Percentiles rank a stretch among this genome's conserved stretches.
Conservation (phyloP, 2,797 vertebrate genomes). For the Bradypodion ventrale region DNA sequence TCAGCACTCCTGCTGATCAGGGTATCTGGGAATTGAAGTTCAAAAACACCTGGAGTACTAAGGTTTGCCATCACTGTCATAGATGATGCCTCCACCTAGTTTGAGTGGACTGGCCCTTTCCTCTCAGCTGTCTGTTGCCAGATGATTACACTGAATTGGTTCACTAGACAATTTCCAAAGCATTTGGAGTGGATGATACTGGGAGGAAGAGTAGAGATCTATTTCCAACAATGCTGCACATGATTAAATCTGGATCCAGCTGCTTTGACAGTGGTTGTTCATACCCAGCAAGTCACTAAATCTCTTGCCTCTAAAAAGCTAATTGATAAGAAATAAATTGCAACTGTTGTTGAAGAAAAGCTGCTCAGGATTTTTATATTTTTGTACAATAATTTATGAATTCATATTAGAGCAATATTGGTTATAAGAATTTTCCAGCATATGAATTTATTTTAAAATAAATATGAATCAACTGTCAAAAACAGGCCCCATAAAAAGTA, state of each 20-base stretch:
- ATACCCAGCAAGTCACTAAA: neutral
- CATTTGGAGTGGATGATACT: neutral
- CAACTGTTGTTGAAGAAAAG: constrained; percentile 19
- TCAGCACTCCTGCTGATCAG: no score
- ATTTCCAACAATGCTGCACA: neutral
- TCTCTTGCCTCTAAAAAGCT: neutral
- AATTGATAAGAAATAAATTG: constrained; percentile 8
- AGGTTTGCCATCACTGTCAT: no score
- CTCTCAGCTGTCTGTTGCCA: neutral
- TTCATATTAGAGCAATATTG: neutral
- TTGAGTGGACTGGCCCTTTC: neutral
- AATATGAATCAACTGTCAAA: neutral
- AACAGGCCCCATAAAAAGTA: neutral
- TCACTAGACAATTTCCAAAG: neutral
- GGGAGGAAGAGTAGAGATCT: neutral
- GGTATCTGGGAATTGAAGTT: no score
- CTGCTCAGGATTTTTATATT: neutral
- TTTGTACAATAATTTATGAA: constrained; percentile 6
- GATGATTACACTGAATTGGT: neutral
- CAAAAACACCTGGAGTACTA: no score
- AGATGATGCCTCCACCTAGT: neutral
- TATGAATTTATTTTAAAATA: neutral
- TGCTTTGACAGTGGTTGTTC: neutral
- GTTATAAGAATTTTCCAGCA: neutral
- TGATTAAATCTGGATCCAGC: neutral